Conservation (phyloP, 2,888 invertebrate species). For the Ceratothoa steindachneri region DNA sequence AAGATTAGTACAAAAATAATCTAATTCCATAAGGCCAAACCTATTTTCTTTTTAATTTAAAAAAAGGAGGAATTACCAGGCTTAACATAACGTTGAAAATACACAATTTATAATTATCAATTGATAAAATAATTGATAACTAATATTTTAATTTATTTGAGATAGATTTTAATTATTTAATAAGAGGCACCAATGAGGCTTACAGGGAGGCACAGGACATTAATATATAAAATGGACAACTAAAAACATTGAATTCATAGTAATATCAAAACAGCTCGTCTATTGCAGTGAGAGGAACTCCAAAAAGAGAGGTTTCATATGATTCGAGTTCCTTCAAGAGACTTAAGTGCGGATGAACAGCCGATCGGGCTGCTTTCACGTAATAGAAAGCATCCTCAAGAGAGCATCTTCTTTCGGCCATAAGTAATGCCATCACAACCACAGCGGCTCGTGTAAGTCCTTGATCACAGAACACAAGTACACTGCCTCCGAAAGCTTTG, state of each 20-base stretch:
- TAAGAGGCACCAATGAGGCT: background rate
- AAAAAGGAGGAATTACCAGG: too few species aligned
- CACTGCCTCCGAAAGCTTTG: slow-evolving; percentile 48
- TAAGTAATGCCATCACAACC: slow-evolving; percentile 40
- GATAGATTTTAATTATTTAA: background rate
- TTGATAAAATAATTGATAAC: too few species aligned
- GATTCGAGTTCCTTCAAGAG: slow-evolving; percentile 38
- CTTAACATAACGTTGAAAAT: too few species aligned
- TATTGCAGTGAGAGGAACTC: slow-evolving; percentile 30
- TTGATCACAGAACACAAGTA: slow-evolving; percentile 50
- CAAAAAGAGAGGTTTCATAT: slow-evolving; percentile 39
- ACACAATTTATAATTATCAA: too few species aligned
- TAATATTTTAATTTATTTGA: too few species aligned
- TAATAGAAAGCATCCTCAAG: slow-evolving; percentile 47
- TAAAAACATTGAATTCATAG: slow-evolving; percentile 1
- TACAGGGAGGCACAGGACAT: background rate
- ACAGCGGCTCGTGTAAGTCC: slow-evolving; percentile 43
- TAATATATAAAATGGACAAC: too few species aligned
- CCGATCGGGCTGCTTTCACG: slow-evolving; percentile 39
- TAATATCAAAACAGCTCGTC: slow-evolving; percentile 48
- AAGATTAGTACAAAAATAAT: too few species aligned
- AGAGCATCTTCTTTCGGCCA: slow-evolving; percentile 40
- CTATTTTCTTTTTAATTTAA: too few species aligned
- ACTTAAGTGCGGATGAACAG: slow-evolving; percentile 34
- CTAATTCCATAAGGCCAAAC: too few species aligned